A percentile compares a stretch with the other conserved stretches of the same genome.
These are phyloP conservation scores for Mallotus villosus DNA, from an alignment of 2,797 vertebrate species.

Conservation along the genomic window DNA sequence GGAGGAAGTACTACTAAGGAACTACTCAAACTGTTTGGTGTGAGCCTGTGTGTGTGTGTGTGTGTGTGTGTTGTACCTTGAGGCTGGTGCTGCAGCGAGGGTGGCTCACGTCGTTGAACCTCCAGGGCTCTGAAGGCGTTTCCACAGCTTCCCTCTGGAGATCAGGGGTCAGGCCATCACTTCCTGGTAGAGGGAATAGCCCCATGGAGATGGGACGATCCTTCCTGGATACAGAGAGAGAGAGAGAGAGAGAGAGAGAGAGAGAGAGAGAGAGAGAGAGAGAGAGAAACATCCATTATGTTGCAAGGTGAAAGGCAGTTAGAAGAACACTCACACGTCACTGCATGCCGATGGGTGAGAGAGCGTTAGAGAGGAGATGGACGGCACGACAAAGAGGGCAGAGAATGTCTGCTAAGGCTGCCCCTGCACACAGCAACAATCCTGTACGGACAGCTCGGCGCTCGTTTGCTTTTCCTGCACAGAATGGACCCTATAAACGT, in stretches of 20 bases:
- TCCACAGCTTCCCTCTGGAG: constrained; percentile 79
- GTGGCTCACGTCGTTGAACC: constrained; percentile 87
- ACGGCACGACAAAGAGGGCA: no score
- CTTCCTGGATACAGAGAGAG: constrained; percentile 77
- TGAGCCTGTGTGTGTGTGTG: no score
- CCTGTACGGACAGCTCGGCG: no score
- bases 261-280: not conserved
- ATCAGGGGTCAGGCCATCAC: constrained; percentile 85
- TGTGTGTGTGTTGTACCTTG: constrained; percentile 75
- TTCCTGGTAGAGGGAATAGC: constrained; percentile 85
- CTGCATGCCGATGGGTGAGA: no score
- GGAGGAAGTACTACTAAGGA: no score
- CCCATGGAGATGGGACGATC: constrained; percentile 93
- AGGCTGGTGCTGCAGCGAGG: constrained; percentile 90
- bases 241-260: not conserved
- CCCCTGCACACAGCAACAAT: no score
- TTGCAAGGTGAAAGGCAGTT: not conserved
- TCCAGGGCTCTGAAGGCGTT: constrained; percentile 87
- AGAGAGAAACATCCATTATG: not conserved
- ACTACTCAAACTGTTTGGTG: no score
- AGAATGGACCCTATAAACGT: no score
- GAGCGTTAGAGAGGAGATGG: no score
- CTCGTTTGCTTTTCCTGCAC: no score
- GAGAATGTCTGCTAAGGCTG: no score
- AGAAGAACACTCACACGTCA: no score